Conservation (phyloP, 2,113 vertebrate species). For the Mustela nigripes region DNA sequence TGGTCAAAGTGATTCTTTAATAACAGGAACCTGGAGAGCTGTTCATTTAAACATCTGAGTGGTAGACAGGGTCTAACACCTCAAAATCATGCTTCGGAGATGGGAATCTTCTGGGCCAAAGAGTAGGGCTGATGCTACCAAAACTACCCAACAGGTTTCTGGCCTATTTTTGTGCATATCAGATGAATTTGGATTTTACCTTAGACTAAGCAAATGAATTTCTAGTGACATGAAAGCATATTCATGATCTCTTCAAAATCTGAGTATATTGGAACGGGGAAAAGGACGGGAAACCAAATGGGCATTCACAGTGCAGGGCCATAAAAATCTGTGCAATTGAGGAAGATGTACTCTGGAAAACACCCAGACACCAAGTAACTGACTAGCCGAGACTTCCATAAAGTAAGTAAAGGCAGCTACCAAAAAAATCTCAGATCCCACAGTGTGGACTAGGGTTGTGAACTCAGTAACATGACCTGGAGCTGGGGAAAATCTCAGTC, state of each 20-base stretch:
- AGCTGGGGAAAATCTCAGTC: neutral
- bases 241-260: neutral
- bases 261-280: neutral
- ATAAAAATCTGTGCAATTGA: neutral
- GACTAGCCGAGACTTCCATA: neutral
- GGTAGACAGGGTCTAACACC: neutral
- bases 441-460: neutral
- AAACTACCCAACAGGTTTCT: neutral
- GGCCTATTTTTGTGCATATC: neutral
- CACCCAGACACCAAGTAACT: neutral
- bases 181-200: slow-evolving; percentile 17
- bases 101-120: neutral
- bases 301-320: neutral
- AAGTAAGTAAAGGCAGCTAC: neutral
- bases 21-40: neutral
- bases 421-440: neutral
- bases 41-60: neutral
- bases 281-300: neutral
- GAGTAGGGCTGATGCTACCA: neutral
- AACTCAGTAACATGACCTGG: neutral
- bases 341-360: neutral
- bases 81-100: neutral
- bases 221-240: neutral
- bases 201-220: slow-evolving; percentile 46
- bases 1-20: neutral